Base-by-base conservation (phyloP, 2,888 invertebrate species). In the Apamea monoglypha region DNA sequence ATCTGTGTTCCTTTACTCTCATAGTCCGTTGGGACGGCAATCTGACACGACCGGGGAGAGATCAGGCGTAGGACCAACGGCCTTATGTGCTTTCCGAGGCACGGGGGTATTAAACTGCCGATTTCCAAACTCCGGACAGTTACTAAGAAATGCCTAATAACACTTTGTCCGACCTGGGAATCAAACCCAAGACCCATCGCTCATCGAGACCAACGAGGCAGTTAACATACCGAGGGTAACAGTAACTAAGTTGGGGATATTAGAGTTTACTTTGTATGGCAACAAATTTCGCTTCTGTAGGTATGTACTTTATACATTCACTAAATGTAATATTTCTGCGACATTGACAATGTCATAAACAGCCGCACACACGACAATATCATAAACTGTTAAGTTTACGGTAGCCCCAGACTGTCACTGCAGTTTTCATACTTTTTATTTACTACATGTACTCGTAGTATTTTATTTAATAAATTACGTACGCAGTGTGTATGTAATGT, bases 401-500 rank as follows among this genome's bases (percentile, higher is more conserved):
- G 18, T 40, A 66, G 56, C 10, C 10, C 12, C 32, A 16, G 68
- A 69, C 72, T 66, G 8, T 44, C 21, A 21, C 44, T 50, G 16
- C 70, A 40, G 14, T 29, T 74, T 21, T 61, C 36, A 44, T 16
- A 69, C 5, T 63, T 68, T 18, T 73, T 59, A 66, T 80, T 73
- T 56, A 70, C 63, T 29, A 2, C 12, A 61, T 18, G 50, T 50
- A 8, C 36, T 5, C 44, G 47, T 47, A 12, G 53, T 79, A 67
- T 74, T 66, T 74, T 40, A 18, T 36, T 53, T 61, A 29, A 61
- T 44, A 69, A 69, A 69, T 69, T n/a, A 5, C 8, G 18, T 3
- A 32, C 29, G 29, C 47, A 44, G 29, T 14, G 12, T 56, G 25
- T n/a, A 56, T 56, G 25, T 25, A 53, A 18, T 53, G 21, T 1